These are phyloP conservation scores for Eupeodes corollae DNA, from an alignment of 1,140 invertebrate genomes.

Conservation along the genomic window DNA sequence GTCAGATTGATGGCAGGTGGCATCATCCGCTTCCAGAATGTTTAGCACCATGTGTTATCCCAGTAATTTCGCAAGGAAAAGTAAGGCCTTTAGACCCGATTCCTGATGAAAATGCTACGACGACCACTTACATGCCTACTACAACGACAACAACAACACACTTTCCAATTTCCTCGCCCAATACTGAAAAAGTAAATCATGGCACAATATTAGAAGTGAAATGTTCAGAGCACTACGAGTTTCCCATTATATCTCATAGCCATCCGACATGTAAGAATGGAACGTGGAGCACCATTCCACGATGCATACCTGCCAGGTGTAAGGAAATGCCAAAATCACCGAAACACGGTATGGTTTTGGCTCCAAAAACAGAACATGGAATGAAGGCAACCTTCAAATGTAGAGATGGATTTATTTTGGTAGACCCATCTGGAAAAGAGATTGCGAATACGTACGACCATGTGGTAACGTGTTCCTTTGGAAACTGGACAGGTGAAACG, in stretches of 20 bases:
- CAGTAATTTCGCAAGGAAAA: conserved; percentile 71
- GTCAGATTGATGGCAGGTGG: conserved; percentile 87
- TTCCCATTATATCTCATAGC: conserved; percentile 39
- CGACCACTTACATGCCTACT: conserved; percentile 37
- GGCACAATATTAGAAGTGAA: conserved; percentile 72
- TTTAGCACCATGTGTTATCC: conserved; percentile 81
- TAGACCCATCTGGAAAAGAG: conserved; percentile 47
- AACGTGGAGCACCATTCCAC: conserved; percentile 87
- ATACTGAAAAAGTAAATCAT: conserved; percentile 55
- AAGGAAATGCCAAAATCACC: conserved; percentile 78
- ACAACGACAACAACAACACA: conserved; percentile 45
- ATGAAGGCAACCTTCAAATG: conserved; percentile 87
- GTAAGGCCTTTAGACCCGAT: conserved; percentile 44
- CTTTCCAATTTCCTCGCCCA: conserved; percentile 43
- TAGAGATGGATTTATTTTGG: conserved; percentile 76
- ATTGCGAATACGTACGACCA: conserved; percentile 42
- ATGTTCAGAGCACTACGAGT: conserved; percentile 82
- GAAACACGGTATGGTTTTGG: conserved; percentile 87
- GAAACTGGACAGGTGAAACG: conserved; percentile 81
- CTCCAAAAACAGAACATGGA: conserved; percentile 89
- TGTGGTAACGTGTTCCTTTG: conserved; percentile 75
- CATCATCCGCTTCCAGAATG: conserved; percentile 83
- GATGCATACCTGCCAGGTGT: conserved; percentile 80
- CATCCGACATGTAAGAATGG: conserved; percentile 77
- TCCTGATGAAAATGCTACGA: conserved; percentile 30